Conservation (phyloP, 2,113 vertebrate species). For the Cololabis saira region DNA sequence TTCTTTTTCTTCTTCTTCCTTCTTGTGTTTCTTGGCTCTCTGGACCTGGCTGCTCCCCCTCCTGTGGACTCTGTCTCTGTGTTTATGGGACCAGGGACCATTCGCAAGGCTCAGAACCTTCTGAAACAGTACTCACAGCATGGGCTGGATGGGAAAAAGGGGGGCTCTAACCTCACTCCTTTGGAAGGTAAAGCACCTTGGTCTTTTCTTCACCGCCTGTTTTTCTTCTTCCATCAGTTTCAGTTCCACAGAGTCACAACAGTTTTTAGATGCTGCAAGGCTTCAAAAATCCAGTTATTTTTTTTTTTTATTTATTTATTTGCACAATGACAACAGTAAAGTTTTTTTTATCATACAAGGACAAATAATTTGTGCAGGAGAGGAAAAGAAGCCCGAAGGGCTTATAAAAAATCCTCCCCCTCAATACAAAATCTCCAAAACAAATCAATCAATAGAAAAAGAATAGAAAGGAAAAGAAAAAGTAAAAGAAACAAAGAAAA, state of each 20-base stretch:
- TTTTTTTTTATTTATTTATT: too few species aligned
- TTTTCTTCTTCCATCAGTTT: slow-evolving; percentile 8
- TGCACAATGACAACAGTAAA: too few species aligned
- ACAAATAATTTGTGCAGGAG: too few species aligned
- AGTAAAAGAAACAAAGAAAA: too few species aligned
- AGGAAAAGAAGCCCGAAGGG: too few species aligned
- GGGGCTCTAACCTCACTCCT: slow-evolving; percentile 98
- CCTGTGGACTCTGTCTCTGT: slow-evolving; percentile 70
- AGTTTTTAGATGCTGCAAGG: slow-evolving; percentile 14
- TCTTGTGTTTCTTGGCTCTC: slow-evolving; percentile 70
- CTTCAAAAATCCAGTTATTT: rapidly evolving
- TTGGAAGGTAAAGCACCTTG: slow-evolving; percentile 93
- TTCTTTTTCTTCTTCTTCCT: slow-evolving; percentile 83
- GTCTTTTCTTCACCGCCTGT: slow-evolving; percentile 52
- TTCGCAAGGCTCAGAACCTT: slow-evolving; percentile 99
- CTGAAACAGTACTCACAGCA: slow-evolving; percentile 99
- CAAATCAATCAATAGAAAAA: too few species aligned
- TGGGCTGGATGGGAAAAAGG: slow-evolving; percentile 99
- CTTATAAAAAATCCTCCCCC: too few species aligned
- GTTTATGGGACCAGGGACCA: slow-evolving; percentile 95
- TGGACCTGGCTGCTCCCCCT: slow-evolving; percentile 63
- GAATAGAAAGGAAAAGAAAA: too few species aligned
- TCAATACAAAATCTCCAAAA: too few species aligned
- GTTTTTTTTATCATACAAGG: too few species aligned
- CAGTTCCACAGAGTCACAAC: slow-evolving; percentile 15